Evolutionary conservation across 2,797 vertebrate species (phyloP), one percentile per base, ranked within the genome.

Genomic region (Syndactyla subalaris): DNA sequence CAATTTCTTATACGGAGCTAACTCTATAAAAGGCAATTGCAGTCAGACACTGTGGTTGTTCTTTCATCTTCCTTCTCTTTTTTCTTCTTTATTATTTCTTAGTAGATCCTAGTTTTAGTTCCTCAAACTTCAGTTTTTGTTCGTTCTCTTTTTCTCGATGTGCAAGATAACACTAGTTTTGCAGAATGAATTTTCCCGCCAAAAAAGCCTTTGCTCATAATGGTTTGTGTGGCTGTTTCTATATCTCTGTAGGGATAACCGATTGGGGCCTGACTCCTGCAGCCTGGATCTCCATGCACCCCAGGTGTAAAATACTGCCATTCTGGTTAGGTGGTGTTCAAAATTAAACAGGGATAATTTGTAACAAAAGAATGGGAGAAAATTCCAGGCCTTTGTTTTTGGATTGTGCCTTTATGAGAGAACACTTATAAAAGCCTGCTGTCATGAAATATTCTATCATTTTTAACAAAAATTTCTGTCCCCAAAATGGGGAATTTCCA

Each of bases 11-110:
- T 87, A 95, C 73, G 91, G 93, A 92, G 80, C 57, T 73, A 96
- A 97, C 87, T 23, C 71, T 89, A 72, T 49, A 88, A 83, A 92
- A 96, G 97, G 95, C 97, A 97, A 97, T 96, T 95, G 85, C 41
- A 18, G 49, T 27, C 94, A 92, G 87, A 94, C 89, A 86, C 62
- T 38, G 79, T 55, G 57, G 74, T 45, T 65, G 79, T 1, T 72
- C 89, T 94, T 54, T 89, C 86, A 88, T 93, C 85, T 97, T 97
- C 95, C 97, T 97, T 97, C 96, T 97, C 93, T 77, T 92, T 65
- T 59, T 80, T 58, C 52, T 82, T 94, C 67, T 88, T 82, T 57
- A 63, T 76, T 83, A 36, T 70, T 89, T 66, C 73, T 65, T 89
- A 85, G 66, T 41, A 85, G 89, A 85, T 23, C 51, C 43, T 49